Evolutionary conservation across 2,113 vertebrate species (phyloP).

Genomic region (Chrysochloris asiatica): DNA sequence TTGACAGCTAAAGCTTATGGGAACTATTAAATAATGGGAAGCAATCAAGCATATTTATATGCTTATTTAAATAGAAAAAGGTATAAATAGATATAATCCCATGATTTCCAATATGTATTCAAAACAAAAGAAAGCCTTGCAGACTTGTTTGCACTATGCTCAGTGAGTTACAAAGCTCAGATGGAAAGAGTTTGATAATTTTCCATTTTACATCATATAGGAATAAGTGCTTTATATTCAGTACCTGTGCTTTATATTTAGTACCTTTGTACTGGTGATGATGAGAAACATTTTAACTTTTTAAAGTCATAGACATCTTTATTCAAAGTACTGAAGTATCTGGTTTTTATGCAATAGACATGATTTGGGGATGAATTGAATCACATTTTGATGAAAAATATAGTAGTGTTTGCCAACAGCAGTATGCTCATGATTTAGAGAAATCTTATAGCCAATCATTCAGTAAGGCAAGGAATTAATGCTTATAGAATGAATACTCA

Average conservation of each 20-base stretch:
- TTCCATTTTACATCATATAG: background rate
- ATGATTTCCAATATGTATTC: constrained; percentile 15
- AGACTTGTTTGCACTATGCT: background rate
- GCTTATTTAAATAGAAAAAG: background rate
- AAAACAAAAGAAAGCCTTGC: background rate
- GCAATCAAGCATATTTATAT: background rate
- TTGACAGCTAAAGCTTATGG: background rate
- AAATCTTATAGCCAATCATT: background rate
- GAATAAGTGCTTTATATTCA: background rate
- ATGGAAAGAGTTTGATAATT: background rate
- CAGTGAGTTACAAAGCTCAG: background rate
- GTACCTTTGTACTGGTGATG: background rate
- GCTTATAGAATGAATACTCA: background rate
- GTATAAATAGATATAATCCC: background rate
- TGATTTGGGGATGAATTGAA: constrained; percentile 25
- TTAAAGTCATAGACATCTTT: background rate
- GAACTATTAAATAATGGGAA: background rate
- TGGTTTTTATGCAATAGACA: background rate
- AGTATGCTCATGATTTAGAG: background rate
- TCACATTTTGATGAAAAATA: constrained; percentile 31
- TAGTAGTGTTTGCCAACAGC: background rate
- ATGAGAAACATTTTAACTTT: background rate
- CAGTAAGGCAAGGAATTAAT: background rate
- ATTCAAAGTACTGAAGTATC: background rate
- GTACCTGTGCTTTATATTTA: constrained; percentile 3